These are phyloP conservation scores for Prosopocoilus inquinatus DNA, from an alignment of 2,888 invertebrate genomes.

Conservation along the genomic window DNA sequence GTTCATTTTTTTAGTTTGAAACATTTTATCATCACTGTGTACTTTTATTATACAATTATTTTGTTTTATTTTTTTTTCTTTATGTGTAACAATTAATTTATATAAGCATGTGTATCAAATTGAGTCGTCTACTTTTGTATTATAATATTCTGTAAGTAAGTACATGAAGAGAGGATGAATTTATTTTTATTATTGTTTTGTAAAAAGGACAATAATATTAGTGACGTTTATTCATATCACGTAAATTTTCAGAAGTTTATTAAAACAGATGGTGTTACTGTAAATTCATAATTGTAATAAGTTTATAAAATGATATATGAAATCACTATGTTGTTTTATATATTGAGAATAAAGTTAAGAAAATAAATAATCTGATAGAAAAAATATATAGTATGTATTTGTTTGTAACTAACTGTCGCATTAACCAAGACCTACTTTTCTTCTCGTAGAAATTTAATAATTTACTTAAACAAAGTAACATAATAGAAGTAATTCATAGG, in stretches of 20 bases:
- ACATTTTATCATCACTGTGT: not conserved
- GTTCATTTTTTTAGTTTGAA: too few relatives aligned
- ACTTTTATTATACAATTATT: not conserved
- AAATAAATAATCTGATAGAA: slow-evolving; percentile 4
- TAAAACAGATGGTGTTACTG: slow-evolving; percentile 38
- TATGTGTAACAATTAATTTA: slow-evolving; percentile 1
- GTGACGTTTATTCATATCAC: slow-evolving; percentile 11
- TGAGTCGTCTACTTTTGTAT: slow-evolving; percentile 9
- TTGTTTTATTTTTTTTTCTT: not conserved
- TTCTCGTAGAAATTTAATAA: too few relatives aligned
- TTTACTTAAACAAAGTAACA: too few relatives aligned
- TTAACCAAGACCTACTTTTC: too few relatives aligned
- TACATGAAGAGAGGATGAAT: not conserved
- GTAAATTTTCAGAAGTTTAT: slow-evolving; percentile 21
- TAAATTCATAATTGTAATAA: slow-evolving; percentile 30
- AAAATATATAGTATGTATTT: slow-evolving; percentile 10
- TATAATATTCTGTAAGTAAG: slow-evolving; percentile 6
- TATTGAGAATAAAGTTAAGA: slow-evolving; percentile 12
- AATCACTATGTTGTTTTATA: slow-evolving; percentile 24
- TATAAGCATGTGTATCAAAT: slow-evolving; percentile 9
- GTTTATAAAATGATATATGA: slow-evolving; percentile 22
- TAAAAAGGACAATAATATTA: slow-evolving; percentile 27
- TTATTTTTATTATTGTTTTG: slow-evolving; percentile 21
- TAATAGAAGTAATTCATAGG: too few relatives aligned
- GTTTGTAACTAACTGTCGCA: not conserved